Evolutionary conservation across 2,113 vertebrate genomes (phyloP), one percentile per base, ranked within the genome.

Genomic region (Sinocyclocheilus grahami): DNA sequence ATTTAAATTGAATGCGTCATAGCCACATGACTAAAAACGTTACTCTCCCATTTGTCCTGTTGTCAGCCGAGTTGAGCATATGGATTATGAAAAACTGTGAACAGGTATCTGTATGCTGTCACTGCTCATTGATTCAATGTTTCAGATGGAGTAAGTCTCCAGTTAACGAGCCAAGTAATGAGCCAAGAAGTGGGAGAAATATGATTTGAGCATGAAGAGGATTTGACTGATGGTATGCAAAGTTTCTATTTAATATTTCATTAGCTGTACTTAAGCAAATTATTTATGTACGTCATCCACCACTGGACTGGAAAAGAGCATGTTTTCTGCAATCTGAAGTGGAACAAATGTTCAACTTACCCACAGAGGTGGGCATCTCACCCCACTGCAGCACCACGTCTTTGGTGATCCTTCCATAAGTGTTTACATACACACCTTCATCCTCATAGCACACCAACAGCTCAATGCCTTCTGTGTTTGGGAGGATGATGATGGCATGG

Each of bases 321-420:
- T 60, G 20, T 62, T 3, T 62, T n/a, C 20, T 62, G 58, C 3
- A 10, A 62, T 62, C 0, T n/a, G 18, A 60, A 60, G 18, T 60
- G 8, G 22, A 62, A 62, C 58, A 62, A 62, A 62, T 3, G 1
- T 60, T 60, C 55, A 12, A 91, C 97, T 78, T 92, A 99, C 98
- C 98, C 89, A 99, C 98, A 81, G 98, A 99, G 24, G 98, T 99
- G 11, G 98, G 98, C 98, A 99, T 99, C 94, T 99, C 98, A 82
- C 98, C 98, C 98, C 98, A 99, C 92, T 99, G 98, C 85, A 99
- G 95, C 91, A 99, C 98, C 91, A 99, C 98, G 18, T 99, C 98
- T 93, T 99, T 99, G 88, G 98, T 99, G 94, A 99, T 99, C 90
- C 98, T 96, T 27, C 98, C 98, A 0, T 99, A 99, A 0, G 98